phyloP scores from a whole-genome alignment of 2,888 invertebrate genomes.

The Chalcis sispes region DNA sequence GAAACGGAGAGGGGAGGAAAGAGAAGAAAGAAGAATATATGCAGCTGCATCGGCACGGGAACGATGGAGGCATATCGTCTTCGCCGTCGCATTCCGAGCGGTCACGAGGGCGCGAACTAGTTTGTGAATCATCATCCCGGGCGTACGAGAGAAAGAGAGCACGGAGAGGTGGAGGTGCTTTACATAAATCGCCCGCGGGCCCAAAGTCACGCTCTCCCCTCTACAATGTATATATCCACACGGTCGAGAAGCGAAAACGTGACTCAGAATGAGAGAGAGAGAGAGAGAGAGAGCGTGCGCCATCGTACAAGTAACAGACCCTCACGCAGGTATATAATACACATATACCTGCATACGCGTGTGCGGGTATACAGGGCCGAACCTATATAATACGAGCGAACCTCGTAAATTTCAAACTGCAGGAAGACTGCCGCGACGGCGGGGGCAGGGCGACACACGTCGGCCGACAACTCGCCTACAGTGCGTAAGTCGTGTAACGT shows the following conservation, averaged over 20 bases:
- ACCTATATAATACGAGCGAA: too few relatives aligned
- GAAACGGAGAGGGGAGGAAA: background rate
- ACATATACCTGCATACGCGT: background rate
- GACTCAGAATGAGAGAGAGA: slow-evolving; percentile 44
- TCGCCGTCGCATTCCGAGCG: slow-evolving; percentile 64
- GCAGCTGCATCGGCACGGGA: background rate
- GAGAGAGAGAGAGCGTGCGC: slow-evolving; percentile 14
- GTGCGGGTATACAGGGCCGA: background rate
- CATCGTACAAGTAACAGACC: too few relatives aligned
- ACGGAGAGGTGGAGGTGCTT: slow-evolving; percentile 64
- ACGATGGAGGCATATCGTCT: background rate
- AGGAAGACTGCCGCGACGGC: too few relatives aligned
- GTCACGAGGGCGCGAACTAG: slow-evolving; percentile 74
- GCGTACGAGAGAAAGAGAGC: slow-evolving; percentile 57
- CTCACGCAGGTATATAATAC: background rate
- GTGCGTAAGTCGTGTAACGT: too few relatives aligned
- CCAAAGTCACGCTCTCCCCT: slow-evolving; percentile 38
- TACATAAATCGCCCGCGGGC: slow-evolving; percentile 71
- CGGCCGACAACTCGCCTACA: too few relatives aligned
- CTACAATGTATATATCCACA: too few relatives aligned
- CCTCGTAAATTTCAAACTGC: too few relatives aligned
- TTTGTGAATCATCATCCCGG: slow-evolving; percentile 74
- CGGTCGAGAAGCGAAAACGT: slow-evolving; percentile 26
- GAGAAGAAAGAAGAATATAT: background rate
- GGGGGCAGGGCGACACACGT: too few relatives aligned